These are phyloP conservation scores for Apis dorsata DNA, from an alignment of 1,140 invertebrate genomes.

Conservation along the genomic window DNA sequence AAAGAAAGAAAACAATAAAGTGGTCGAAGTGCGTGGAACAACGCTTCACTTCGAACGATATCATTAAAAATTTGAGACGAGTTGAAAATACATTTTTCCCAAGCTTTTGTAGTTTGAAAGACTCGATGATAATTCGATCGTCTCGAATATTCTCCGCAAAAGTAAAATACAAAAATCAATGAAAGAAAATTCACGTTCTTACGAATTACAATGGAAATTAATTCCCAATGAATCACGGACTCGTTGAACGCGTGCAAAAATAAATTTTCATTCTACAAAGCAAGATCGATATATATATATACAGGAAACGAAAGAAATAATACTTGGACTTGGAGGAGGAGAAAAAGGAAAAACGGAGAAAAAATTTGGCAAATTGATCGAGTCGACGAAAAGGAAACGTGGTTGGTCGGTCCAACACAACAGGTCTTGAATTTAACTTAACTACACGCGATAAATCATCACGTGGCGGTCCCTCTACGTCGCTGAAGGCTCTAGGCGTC, in stretches of 20 bases:
- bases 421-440: constrained; percentile 34
- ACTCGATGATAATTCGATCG: no score
- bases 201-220: no score
- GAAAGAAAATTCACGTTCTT: no score
- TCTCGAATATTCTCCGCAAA: no score
- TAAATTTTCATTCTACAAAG: neutral
- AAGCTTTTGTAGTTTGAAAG: neutral
- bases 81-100: neutral
- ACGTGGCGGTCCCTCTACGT: constrained; percentile 1
- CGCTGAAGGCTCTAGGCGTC: constrained; percentile 21
- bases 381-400: neutral
- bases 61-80: neutral
- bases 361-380: constrained; percentile 16
- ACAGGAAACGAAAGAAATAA: neutral
- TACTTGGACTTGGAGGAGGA: neutral
- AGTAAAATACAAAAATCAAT: no score
- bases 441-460: constrained; percentile 40
- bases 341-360: neutral
- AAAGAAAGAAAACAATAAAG: neutral
- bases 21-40: neutral
- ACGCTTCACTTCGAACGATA: no score
- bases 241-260: neutral
- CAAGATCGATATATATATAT: neutral
- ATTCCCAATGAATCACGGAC: no score
- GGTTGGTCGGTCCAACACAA: neutral